Percentiles rank a stretch among this genome's conserved stretches.
phyloP scores from a whole-genome alignment of 2,113 vertebrate genomes.

The Brachyistius frenatus region DNA sequence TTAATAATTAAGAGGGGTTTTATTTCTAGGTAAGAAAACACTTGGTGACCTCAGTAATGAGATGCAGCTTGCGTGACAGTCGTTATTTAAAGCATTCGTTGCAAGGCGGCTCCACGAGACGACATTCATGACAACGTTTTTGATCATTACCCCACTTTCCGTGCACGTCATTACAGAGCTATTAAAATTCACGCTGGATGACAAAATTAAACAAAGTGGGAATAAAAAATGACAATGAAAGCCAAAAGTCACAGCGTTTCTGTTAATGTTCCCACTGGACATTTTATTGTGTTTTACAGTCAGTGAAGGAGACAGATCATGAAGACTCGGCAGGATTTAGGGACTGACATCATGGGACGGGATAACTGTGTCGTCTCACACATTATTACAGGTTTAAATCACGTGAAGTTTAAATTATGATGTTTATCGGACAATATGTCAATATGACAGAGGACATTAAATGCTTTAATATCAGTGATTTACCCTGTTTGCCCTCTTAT shows the following conservation, averaged over 20 bases:
- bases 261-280: neutral
- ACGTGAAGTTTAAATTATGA: neutral
- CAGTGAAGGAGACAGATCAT: neutral
- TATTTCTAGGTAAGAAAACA: constrained; percentile 59
- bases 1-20: constrained; percentile 61
- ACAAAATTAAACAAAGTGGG: constrained; percentile 49
- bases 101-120: neutral
- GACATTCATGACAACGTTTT: neutral
- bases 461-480: no score
- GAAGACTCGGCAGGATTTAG: neutral
- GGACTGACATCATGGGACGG: constrained; percentile 16
- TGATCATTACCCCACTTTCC: constrained; percentile 40
- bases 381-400: neutral
- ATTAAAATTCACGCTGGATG: constrained; percentile 31
- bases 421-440: neutral
- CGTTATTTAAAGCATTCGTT: constrained; percentile 2
- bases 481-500: no score
- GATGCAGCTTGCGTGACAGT: constrained; percentile 52
- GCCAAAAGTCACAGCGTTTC: constrained; percentile 38
- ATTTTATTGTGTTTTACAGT: constrained; percentile 28
- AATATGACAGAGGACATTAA: neutral
- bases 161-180: constrained; percentile 16
- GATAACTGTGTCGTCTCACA: neutral
- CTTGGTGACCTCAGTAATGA: constrained; percentile 20
- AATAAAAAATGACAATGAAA: constrained; percentile 29